Evolutionary conservation across 2,113 vertebrate species (phyloP).

Genomic region (Holacanthus passer): DNA sequence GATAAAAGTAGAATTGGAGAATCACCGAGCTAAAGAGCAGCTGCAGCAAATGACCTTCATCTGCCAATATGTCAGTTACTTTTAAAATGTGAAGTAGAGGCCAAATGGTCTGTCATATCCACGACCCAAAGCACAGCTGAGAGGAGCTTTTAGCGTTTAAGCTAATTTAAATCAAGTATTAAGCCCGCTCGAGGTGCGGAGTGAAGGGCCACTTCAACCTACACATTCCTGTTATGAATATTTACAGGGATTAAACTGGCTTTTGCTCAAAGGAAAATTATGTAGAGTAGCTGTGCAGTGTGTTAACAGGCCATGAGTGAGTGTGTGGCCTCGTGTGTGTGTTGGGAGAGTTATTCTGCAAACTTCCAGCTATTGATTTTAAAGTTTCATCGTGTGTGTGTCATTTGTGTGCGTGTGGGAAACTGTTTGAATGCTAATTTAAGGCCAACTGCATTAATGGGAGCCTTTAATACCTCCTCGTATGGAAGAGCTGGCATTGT

Average conservation of each 20-base stretch:
- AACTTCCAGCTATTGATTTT: not conserved
- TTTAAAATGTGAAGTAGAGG: constrained; percentile 35
- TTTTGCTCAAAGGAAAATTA: constrained; percentile 41
- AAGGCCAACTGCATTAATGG: not conserved
- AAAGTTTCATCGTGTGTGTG: constrained; percentile 6
- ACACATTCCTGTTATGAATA: constrained; percentile 61
- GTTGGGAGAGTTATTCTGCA: not conserved
- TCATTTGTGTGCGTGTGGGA: not conserved
- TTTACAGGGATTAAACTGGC: constrained; percentile 56
- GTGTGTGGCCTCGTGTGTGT: constrained; percentile 8
- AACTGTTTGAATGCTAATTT: constrained; percentile 18
- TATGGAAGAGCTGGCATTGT: not conserved
- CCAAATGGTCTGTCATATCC: constrained; percentile 10
- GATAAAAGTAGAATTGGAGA: not conserved
- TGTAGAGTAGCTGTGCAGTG: constrained; percentile 41
- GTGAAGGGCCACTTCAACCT: constrained; percentile 70
- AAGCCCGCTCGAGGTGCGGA: constrained; percentile 32
- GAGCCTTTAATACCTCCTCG: constrained; percentile 3
- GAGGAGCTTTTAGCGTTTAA: constrained; percentile 41
- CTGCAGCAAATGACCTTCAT: not conserved
- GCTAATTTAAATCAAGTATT: constrained; percentile 64
- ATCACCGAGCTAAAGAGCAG: not conserved
- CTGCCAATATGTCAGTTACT: not conserved
- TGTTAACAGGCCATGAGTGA: not conserved
- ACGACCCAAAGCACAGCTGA: constrained; percentile 22